Evolutionary conservation across 1,140 invertebrate genomes (phyloP).

Genomic region (Chironomus striatipennis): DNA sequence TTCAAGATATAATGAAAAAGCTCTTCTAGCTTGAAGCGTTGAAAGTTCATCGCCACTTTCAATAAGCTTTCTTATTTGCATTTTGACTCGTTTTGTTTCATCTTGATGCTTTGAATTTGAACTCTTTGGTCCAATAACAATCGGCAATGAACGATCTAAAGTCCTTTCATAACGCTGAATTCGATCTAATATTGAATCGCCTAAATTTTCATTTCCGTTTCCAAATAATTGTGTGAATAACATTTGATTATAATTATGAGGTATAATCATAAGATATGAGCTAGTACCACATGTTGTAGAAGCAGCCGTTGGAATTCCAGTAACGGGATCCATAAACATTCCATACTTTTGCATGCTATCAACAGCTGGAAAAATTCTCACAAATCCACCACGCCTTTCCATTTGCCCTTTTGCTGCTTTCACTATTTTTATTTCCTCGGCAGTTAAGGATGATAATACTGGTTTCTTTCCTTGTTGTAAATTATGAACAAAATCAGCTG

Average conservation of each 20-base stretch:
- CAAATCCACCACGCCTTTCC: conserved; percentile 75
- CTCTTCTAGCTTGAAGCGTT: conserved; percentile 60
- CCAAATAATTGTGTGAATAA: conserved; percentile 49
- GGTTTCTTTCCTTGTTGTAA: conserved; percentile 37
- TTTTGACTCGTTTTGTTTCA: conserved; percentile 33
- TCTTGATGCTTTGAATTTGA: conserved; percentile 34
- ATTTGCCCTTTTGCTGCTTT: conserved; percentile 73
- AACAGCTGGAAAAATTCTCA: conserved; percentile 81
- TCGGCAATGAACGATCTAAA: conserved; percentile 31
- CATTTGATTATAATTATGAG: conserved; percentile 73
- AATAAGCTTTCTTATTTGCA: conserved; percentile 36
- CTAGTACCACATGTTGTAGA: conserved; percentile 48
- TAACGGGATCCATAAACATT: conserved; percentile 50
- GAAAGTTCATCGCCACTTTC: conserved; percentile 36
- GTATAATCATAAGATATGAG: conserved; percentile 46
- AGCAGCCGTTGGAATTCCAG: conserved; percentile 59
- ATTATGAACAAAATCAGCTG: conserved; percentile 51
- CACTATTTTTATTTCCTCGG: conserved; percentile 73
- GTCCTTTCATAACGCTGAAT: conserved; percentile 37
- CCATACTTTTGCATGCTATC: conserved; percentile 75
- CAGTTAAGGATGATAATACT: conserved; percentile 47
- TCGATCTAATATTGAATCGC: conserved; percentile 35
- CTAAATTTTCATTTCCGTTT: conserved; percentile 30
- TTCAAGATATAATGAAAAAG: conserved; percentile 75
- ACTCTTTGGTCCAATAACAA: conserved; percentile 33